Conservation (phyloP, 92 coral and sea anemone species). For the Heteractis magnifica region DNA sequence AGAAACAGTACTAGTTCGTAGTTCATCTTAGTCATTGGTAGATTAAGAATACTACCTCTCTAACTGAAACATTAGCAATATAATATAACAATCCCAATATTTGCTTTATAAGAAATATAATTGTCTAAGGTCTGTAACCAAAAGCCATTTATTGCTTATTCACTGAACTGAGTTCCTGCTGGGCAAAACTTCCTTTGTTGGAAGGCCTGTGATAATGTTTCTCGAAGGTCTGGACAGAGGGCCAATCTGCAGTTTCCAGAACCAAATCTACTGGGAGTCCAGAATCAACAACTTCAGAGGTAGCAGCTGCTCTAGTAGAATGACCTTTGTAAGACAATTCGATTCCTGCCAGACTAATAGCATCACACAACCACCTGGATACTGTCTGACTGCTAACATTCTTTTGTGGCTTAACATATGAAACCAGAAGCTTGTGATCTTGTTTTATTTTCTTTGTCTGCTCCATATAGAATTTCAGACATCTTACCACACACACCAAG, state of each 20-base stretch:
- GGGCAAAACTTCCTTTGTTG: background rate
- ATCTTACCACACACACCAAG: constrained; percentile 31
- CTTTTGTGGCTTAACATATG: constrained; percentile 18
- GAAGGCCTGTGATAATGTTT: constrained; percentile 21
- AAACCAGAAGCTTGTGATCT: constrained; percentile 25
- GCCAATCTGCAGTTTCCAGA: constrained; percentile 53
- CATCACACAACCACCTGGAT: too few relatives aligned
- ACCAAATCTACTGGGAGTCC: constrained; percentile 48
- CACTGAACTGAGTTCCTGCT: too few relatives aligned
- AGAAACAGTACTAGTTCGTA: too few relatives aligned
- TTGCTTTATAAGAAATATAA: too few relatives aligned
- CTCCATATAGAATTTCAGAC: constrained; percentile 24
- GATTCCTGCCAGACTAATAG: constrained; percentile 49
- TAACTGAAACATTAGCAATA: too few relatives aligned
- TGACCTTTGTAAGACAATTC: constrained; percentile 40
- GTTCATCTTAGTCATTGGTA: too few relatives aligned
- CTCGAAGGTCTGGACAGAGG: constrained; percentile 37
- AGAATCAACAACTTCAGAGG: constrained; percentile 43
- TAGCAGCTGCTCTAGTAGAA: constrained; percentile 60
- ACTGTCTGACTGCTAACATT: too few relatives aligned
- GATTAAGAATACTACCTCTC: too few relatives aligned
- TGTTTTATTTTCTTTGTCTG: constrained; percentile 27
- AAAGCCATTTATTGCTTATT: too few relatives aligned
- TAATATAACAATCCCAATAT: too few relatives aligned
- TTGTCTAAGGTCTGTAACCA: too few relatives aligned